These are phyloP conservation scores for Potamarius usumacintae DNA, from an alignment of 2,113 vertebrate genomes.

Conservation along the genomic window DNA sequence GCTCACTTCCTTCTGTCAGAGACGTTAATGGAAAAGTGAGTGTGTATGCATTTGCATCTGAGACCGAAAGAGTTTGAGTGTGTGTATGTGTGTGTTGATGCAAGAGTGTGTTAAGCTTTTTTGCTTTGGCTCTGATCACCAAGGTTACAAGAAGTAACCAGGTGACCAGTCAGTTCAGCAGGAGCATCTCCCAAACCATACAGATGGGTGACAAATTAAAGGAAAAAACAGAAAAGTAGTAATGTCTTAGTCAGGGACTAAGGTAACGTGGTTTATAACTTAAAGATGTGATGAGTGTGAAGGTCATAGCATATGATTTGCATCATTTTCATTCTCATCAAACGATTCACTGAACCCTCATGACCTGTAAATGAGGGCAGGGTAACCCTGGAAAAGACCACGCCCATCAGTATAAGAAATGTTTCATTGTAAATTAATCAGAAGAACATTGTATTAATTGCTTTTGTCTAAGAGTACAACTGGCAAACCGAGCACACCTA, in stretches of 20 bases:
- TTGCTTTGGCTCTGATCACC: conserved; percentile 6
- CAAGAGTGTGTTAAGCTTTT: not conserved
- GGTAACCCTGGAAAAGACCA: not conserved
- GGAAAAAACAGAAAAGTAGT: not conserved
- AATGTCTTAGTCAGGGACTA: not conserved
- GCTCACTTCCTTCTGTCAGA: conserved; percentile 11
- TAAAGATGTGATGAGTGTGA: not conserved
- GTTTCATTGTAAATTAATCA: not conserved
- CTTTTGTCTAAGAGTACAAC: not conserved
- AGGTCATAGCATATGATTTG: not conserved
- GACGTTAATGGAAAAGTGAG: conserved; percentile 7
- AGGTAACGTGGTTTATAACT: not conserved
- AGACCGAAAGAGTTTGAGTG: not conserved
- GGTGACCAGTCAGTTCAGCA: conserved; percentile 38
- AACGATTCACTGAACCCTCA: no score
- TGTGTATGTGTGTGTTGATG: not conserved
- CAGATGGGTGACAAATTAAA: not conserved
- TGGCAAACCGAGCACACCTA: not conserved
- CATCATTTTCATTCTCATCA: not conserved
- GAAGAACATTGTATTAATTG: not conserved
- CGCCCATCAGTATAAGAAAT: not conserved
- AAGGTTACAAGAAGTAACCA: conserved; percentile 14
- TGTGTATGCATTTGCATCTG: not conserved
- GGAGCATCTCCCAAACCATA: not conserved
- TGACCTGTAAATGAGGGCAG: no score